Evolutionary conservation across 2,888 invertebrate genomes (phyloP).

Genomic region (Plagodis dolabraria): DNA sequence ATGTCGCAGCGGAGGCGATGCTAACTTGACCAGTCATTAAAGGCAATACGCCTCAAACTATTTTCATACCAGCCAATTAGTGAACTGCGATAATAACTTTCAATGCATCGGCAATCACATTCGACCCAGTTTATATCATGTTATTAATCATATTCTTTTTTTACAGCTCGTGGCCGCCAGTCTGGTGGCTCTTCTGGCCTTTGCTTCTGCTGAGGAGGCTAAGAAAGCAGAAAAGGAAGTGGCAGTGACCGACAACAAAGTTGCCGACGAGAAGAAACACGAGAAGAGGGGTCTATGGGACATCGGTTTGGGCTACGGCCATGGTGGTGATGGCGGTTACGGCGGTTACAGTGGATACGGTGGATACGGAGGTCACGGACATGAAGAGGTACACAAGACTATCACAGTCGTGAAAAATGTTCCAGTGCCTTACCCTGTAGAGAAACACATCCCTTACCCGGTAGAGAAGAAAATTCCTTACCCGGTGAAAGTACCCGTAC

Average conservation of each 20-base stretch:
- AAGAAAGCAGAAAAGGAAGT: conserved; percentile 84
- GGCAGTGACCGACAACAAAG: conserved; percentile 83
- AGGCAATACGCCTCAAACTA: conserved; percentile 42
- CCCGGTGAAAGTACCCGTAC: conserved; percentile 87
- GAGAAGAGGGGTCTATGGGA: conserved; percentile 90
- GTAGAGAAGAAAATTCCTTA: conserved; percentile 87
- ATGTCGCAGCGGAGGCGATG: conserved; percentile 48
- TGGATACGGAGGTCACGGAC: conserved; percentile 56
- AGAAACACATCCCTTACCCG: conserved; percentile 88
- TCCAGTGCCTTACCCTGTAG: conserved; percentile 89
- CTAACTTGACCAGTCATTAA: conserved; percentile 58
- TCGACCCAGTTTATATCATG: conserved; percentile 40
- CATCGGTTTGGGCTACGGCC: conserved; percentile 80
- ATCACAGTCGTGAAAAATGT: conserved; percentile 90
- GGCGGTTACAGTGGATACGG: conserved; percentile 62
- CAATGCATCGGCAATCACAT: conserved; percentile 48
- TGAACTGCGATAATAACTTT: conserved; percentile 54
- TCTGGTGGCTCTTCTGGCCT: conserved; percentile 86
- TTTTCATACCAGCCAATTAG: conserved; percentile 60
- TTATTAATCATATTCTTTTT: conserved; percentile 35
- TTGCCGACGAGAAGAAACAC: conserved; percentile 87
- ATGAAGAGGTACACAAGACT: conserved; percentile 87
- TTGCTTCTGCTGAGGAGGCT: conserved; percentile 84
- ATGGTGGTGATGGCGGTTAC: conserved; percentile 51
- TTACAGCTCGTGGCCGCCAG: conserved; percentile 84